Evolutionary conservation across 2,888 invertebrate genomes (phyloP).

Genomic region (Nymphalis urticae): DNA sequence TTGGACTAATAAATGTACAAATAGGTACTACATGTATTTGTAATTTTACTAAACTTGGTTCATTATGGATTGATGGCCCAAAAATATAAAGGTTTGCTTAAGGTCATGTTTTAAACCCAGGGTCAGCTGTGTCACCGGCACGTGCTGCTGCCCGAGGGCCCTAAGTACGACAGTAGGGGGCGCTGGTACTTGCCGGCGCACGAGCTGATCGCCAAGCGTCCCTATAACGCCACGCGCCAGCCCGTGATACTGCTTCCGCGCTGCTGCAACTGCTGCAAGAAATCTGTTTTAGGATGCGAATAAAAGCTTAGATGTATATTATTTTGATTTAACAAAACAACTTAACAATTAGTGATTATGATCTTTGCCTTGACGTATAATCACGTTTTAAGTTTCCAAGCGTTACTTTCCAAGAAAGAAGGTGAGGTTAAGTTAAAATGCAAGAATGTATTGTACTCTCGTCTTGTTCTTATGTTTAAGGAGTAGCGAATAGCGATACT

Average conservation of each 20-base stretch:
- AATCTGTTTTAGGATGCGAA: slow-evolving; percentile 67
- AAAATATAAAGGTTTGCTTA: no score
- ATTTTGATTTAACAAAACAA: background rate
- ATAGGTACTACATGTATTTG: no score
- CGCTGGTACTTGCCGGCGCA: slow-evolving; percentile 46
- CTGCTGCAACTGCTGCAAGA: slow-evolving; percentile 72
- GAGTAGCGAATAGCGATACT: no score
- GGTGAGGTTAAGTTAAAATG: no score
- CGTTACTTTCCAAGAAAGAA: background rate
- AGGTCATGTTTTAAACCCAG: slow-evolving; percentile 39
- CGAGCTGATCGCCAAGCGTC: slow-evolving; percentile 32
- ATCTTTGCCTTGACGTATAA: no score
- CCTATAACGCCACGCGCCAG: slow-evolving; percentile 44
- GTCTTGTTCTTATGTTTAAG: no score
- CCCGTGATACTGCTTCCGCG: slow-evolving; percentile 55
- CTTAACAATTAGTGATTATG: no score
- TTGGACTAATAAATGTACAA: no score
- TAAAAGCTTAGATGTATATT: background rate
- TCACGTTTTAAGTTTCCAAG: background rate
- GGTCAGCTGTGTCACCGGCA: slow-evolving; percentile 59
- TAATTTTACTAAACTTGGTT: no score
- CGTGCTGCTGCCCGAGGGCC: slow-evolving; percentile 59
- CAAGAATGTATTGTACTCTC: no score
- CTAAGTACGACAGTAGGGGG: slow-evolving; percentile 56
- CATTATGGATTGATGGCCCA: no score